These are phyloP conservation scores for Oceanodroma leucorhoa DNA, from an alignment of 2,797 vertebrate genomes.

Conservation along the genomic window DNA sequence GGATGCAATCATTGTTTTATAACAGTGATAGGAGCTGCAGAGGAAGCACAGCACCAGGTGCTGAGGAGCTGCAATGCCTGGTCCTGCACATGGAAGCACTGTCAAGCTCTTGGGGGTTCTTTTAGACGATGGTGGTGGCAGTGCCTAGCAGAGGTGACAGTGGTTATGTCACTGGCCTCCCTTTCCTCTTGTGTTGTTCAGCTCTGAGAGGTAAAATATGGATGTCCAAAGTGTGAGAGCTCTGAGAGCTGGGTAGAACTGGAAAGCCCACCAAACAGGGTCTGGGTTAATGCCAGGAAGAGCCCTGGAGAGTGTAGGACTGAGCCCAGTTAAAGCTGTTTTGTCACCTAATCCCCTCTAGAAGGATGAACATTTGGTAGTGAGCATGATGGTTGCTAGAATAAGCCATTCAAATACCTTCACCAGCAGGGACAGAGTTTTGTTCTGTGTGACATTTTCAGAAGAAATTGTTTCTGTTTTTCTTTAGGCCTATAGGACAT, in stretches of 20 bases:
- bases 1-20: not conserved
- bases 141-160: not conserved
- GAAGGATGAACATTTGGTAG: not conserved
- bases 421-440: not conserved
- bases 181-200: not conserved
- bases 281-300: not conserved
- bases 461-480: not conserved
- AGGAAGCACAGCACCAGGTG: not conserved
- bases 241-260: not conserved
- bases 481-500: not conserved
- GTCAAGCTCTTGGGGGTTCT: not conserved
- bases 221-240: not conserved
- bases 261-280: rapidly evolving
- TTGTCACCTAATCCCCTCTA: not conserved
- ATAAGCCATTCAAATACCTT: not conserved
- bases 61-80: not conserved
- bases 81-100: not conserved
- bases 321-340: not conserved
- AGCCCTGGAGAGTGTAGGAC: not conserved
- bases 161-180: not conserved
- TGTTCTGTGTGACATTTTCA: not conserved
- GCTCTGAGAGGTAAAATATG: not conserved
- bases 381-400: not conserved
- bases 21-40: not conserved
- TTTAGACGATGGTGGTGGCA: not conserved